These are phyloP conservation scores for Cydia strobilella DNA, from an alignment of 1,140 invertebrate genomes.

Conservation along the genomic window DNA sequence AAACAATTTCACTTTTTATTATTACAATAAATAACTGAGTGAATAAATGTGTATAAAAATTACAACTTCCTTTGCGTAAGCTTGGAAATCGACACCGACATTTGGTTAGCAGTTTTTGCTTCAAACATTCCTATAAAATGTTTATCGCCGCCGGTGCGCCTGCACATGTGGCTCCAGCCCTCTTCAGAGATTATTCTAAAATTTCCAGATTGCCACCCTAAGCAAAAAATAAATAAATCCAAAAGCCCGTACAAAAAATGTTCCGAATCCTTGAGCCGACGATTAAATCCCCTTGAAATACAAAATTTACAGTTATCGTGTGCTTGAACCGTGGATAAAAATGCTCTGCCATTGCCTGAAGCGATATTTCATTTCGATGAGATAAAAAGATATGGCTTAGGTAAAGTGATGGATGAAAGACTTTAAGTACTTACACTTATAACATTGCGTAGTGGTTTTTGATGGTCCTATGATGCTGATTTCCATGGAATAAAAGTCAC, in stretches of 20 bases:
- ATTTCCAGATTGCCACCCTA: conserved; percentile 77
- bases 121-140: conserved; percentile 76
- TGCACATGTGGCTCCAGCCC: conserved; percentile 63
- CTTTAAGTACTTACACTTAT: not conserved
- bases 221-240: conserved; percentile 74
- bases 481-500: not conserved
- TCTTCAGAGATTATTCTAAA: conserved; percentile 74
- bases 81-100: conserved; percentile 32
- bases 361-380: conserved; percentile 35
- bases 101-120: conserved; percentile 38
- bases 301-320: conserved; percentile 59
- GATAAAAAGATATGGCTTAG: conserved; percentile 35
- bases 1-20: not conserved
- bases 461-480: not conserved
- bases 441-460: not conserved
- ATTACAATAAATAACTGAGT: not conserved
- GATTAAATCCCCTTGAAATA: conserved; percentile 64
- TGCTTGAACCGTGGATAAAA: conserved; percentile 13
- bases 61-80: conserved; percentile 31
- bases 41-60: conserved; percentile 17
- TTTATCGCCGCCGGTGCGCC: conserved; percentile 66
- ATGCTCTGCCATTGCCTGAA: not conserved
- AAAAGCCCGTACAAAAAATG: conserved; percentile 62
- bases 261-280: conserved; percentile 61
- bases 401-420: not conserved